Conservation (phyloP, 2,888 invertebrate species). For the Caenorhabditis sp. region DNA sequence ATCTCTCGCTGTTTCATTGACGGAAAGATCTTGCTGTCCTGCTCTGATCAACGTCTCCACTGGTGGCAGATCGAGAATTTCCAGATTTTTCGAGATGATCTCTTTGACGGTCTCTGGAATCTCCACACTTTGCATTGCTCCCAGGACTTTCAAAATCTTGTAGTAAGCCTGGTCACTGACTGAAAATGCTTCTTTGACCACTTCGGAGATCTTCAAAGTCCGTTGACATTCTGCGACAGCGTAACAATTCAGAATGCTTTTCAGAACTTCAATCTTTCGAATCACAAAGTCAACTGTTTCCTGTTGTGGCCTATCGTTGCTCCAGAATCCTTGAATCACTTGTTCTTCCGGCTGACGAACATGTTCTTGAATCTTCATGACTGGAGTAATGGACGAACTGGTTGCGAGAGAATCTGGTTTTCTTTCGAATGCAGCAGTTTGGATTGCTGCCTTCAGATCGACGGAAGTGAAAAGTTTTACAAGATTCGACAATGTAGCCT, state of each 20-base stretch:
- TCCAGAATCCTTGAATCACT: slow-evolving; percentile 64
- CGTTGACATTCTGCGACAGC: slow-evolving; percentile 32
- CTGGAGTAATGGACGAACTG: slow-evolving; percentile 25
- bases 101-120: slow-evolving; percentile 38
- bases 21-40: neutral
- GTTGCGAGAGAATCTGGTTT: slow-evolving; percentile 29
- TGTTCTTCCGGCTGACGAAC: slow-evolving; percentile 55
- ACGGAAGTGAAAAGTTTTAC: slow-evolving; percentile 30
- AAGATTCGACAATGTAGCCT: slow-evolving; percentile 31
- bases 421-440: slow-evolving; percentile 37
- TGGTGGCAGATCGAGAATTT: slow-evolving; percentile 35
- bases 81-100: slow-evolving; percentile 32
- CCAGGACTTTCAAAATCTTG: slow-evolving; percentile 49
- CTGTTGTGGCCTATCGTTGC: slow-evolving; percentile 14
- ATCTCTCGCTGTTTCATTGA: slow-evolving; percentile 3
- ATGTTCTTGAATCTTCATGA: slow-evolving; percentile 31
- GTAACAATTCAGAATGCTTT: slow-evolving; percentile 47
- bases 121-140: slow-evolving; percentile 20
- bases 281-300: slow-evolving; percentile 32
- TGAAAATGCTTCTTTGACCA: slow-evolving; percentile 38
- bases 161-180: slow-evolving; percentile 34
- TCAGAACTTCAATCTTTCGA: slow-evolving; percentile 52
- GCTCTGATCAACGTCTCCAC: slow-evolving; percentile 23
- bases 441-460: slow-evolving; percentile 38
- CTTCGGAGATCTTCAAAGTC: slow-evolving; percentile 1